Evolutionary conservation across 2,797 vertebrate species (phyloP).

Genomic region (Cossypha caffra): DNA sequence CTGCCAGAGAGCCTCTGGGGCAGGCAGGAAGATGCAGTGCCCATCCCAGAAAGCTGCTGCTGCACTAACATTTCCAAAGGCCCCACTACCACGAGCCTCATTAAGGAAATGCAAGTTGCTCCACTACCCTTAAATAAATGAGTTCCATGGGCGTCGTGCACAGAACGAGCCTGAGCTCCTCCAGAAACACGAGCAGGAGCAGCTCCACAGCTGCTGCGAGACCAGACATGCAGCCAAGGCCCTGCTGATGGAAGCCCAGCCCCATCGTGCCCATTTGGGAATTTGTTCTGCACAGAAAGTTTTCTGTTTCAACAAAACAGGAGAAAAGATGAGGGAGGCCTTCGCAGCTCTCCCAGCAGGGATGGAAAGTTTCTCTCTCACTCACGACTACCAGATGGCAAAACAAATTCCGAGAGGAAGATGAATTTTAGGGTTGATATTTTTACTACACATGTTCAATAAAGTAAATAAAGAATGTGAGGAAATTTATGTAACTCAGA

Average conservation of each 20-base stretch:
- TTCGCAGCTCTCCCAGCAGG: not conserved
- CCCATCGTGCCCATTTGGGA: not conserved
- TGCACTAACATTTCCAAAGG: conserved; percentile 15
- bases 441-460: conserved; percentile 22
- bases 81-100: not conserved
- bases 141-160: not conserved
- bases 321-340: not conserved
- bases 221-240: not conserved
- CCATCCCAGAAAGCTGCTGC: not conserved
- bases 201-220: not conserved
- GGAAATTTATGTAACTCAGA: conserved; percentile 12
- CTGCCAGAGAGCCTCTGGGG: conserved; percentile 51
- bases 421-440: conserved; percentile 43
- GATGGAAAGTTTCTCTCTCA: conserved; percentile 7
- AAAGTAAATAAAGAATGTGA: conserved; percentile 35
- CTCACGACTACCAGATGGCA: conserved; percentile 48
- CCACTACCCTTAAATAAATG: not conserved
- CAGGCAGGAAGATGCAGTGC: not conserved
- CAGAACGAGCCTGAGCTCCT: not conserved
- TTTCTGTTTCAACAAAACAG: not conserved
- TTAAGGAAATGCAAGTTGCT: conserved; percentile 11
- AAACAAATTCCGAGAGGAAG: conserved; percentile 45
- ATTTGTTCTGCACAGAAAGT: not conserved
- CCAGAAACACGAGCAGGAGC: not conserved
- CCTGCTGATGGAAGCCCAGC: not conserved